Evolutionary conservation across 2,888 invertebrate genomes (phyloP).

Genomic region (Gandaritis pyraliata): DNA sequence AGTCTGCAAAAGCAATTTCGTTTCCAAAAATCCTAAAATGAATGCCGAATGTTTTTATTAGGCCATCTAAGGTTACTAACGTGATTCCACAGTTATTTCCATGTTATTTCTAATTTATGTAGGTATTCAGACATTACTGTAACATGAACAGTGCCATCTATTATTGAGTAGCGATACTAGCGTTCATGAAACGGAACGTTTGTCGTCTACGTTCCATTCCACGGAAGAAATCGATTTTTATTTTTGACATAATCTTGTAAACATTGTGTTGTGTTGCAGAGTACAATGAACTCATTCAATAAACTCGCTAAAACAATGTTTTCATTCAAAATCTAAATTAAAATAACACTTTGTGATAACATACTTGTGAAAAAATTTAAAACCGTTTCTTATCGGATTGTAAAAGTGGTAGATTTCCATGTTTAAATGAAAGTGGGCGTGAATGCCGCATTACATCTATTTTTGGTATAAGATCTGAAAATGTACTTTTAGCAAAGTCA

Average conservation of each 20-base stretch:
- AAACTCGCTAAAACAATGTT: constrained; percentile 52
- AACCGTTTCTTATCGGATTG: background rate
- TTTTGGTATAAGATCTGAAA: constrained; percentile 4
- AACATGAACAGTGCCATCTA: constrained; percentile 21
- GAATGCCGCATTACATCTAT: constrained; percentile 37
- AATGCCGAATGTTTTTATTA: no score
- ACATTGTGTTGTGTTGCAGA: constrained; percentile 48
- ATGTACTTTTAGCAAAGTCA: no score
- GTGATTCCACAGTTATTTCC: no score
- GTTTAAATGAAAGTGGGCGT: constrained; percentile 56
- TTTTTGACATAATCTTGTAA: constrained; percentile 56
- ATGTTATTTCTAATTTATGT: no score
- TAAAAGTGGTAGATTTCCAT: constrained; percentile 3
- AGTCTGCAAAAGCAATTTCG: no score
- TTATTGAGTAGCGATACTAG: constrained; percentile 7
- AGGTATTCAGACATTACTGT: background rate
- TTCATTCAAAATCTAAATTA: constrained; percentile 56
- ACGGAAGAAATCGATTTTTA: constrained; percentile 9
- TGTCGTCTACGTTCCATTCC: background rate
- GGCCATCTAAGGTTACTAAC: no score
- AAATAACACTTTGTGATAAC: constrained; percentile 47
- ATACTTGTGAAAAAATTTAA: background rate
- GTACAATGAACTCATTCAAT: constrained; percentile 70
- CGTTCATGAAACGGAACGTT: constrained; percentile 7
- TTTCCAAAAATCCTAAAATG: no score